These are phyloP conservation scores for Ischnus inquisitorius DNA, from an alignment of 2,888 invertebrate species.

Conservation along the genomic window DNA sequence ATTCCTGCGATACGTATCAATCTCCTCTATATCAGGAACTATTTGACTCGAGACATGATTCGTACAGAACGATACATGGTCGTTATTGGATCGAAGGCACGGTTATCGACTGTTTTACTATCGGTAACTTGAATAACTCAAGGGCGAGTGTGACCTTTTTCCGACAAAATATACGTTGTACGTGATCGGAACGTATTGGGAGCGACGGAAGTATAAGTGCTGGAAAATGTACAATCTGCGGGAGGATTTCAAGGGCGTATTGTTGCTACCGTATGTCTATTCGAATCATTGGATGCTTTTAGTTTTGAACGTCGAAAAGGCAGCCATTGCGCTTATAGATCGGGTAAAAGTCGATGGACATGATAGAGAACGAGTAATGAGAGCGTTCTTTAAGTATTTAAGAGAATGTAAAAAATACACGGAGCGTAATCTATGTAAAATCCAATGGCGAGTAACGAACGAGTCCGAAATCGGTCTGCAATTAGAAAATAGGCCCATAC, in stretches of 20 bases:
- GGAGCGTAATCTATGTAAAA: slow-evolving; percentile 1
- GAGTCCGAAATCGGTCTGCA: too few species aligned
- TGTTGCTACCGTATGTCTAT: slow-evolving; percentile 16
- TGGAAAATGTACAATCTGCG: background rate
- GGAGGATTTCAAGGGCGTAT: background rate
- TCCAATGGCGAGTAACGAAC: slow-evolving; percentile 4
- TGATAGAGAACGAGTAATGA: background rate
- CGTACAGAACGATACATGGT: slow-evolving; percentile 1
- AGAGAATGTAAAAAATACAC: background rate
- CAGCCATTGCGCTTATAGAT: slow-evolving; percentile 11
- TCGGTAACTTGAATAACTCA: background rate
- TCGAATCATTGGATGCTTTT: slow-evolving; percentile 7
- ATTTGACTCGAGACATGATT: background rate
- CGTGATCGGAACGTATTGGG: background rate
- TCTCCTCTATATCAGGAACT: background rate
- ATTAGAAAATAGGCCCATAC: slow-evolving; percentile 2
- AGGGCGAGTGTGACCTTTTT: background rate
- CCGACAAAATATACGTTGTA: background rate
- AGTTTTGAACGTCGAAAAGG: slow-evolving; percentile 1
- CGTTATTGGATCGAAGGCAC: background rate
- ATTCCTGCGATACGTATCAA: slow-evolving; percentile 4
- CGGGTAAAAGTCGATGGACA: background rate
- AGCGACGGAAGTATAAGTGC: background rate
- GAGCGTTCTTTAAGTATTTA: background rate
- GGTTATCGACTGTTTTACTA: slow-evolving; percentile 4